phyloP scores from a whole-genome alignment of 1,140 invertebrate species.

The Ceratoteleas bidentatus region DNA sequence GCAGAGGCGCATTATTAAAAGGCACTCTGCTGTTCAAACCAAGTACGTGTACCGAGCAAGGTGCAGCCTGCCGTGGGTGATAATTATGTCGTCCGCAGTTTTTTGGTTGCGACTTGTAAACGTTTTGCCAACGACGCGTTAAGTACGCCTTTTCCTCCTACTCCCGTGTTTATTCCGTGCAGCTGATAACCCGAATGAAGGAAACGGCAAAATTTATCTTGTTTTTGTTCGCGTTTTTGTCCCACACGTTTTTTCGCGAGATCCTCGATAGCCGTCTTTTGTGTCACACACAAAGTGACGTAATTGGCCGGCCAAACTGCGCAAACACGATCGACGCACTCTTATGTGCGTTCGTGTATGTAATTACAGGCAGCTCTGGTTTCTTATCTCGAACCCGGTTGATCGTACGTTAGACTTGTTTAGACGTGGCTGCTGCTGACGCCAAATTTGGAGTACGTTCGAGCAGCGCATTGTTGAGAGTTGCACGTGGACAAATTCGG shows the following conservation, averaged over 20 bases:
- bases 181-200: constrained; percentile 53
- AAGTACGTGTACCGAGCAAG: constrained; percentile 33
- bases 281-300: constrained; percentile 48
- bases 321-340: constrained; percentile 26
- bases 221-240: constrained; percentile 26
- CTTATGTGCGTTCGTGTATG: constrained; percentile 17
- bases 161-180: constrained; percentile 43
- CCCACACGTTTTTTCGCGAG: constrained; percentile 18
- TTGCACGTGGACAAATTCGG: no score
- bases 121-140: constrained; percentile 65
- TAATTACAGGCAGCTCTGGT: constrained; percentile 19
- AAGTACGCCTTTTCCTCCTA: constrained; percentile 55
- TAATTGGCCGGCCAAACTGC: constrained; percentile 42
- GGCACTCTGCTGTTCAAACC: constrained; percentile 24
- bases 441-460: constrained; percentile 1
- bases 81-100: constrained; percentile 72
- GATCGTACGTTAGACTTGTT: constrained; percentile 16
- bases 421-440: not conserved
- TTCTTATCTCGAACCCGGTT: constrained; percentile 17
- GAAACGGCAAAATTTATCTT: constrained; percentile 46
- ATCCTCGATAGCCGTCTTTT: constrained; percentile 60
- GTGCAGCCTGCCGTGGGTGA: constrained; percentile 65
- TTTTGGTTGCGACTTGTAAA: constrained; percentile 65
- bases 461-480: no score
- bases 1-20: constrained; percentile 55